Conservation (phyloP, 1,140 invertebrate genomes). For the Chironomus striatipennis region DNA sequence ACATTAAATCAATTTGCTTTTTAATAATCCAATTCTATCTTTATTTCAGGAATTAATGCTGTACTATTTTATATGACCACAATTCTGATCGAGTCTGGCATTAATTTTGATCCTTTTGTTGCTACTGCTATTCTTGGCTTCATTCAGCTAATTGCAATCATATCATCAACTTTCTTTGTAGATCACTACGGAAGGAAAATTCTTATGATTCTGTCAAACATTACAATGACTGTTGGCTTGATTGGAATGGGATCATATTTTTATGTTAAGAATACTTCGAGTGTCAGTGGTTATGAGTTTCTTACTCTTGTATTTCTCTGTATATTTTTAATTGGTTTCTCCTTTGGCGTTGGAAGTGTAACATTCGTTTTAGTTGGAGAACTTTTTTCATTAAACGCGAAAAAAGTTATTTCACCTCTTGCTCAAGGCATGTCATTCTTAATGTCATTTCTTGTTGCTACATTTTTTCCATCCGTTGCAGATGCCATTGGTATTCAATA, state of each 20-base stretch:
- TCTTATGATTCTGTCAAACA: conserved; percentile 55
- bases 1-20: no score
- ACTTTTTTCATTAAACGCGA: background rate
- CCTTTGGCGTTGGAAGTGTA: background rate
- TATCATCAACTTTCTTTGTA: conserved; percentile 51
- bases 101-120: conserved; percentile 43
- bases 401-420: background rate
- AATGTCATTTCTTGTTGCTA: background rate
- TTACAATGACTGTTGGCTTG: conserved; percentile 55
- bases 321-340: background rate
- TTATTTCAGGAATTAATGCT: background rate
- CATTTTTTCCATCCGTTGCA: background rate
- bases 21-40: no score
- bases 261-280: conserved; percentile 41
- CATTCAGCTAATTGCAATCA: conserved; percentile 61
- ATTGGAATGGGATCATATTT: conserved; percentile 54
- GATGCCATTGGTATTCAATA: background rate
- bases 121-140: conserved; percentile 63
- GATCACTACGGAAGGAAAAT: conserved; percentile 57
- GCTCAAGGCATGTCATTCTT: background rate
- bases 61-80: background rate
- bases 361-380: background rate
- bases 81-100: conserved; percentile 32
- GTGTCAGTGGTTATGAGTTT: background rate
- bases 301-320: background rate